These are phyloP conservation scores for Falco peregrinus DNA, from an alignment of 2,797 vertebrate species.

Conservation along the genomic window DNA sequence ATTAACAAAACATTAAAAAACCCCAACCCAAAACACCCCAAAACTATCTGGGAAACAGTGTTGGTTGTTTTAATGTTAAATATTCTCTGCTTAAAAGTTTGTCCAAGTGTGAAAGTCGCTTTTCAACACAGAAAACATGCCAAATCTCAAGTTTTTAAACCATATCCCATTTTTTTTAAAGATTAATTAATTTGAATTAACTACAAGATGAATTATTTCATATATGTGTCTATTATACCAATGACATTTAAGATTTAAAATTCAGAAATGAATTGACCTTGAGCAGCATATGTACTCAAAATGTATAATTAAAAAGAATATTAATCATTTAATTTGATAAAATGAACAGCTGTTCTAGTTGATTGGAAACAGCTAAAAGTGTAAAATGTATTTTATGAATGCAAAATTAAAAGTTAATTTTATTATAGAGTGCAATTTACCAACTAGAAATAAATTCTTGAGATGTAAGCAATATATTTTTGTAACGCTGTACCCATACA, in stretches of 20 bases:
- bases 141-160: constrained; percentile 5
- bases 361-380: constrained; percentile 66
- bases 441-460: constrained; percentile 55
- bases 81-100: not conserved
- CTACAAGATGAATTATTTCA: not conserved
- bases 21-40: rapidly evolving
- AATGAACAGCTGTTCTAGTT: constrained; percentile 57
- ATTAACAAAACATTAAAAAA: not conserved
- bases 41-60: not conserved
- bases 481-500: constrained; percentile 25
- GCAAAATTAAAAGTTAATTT: constrained; percentile 61
- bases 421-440: constrained; percentile 52
- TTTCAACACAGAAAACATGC: not conserved
- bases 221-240: constrained; percentile 5
- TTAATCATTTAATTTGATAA: constrained; percentile 62
- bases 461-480: constrained; percentile 62
- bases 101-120: not conserved
- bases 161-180: not conserved
- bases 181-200: constrained; percentile 10
- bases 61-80: not conserved
- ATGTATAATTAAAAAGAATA: constrained; percentile 42
- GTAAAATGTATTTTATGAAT: constrained; percentile 57
- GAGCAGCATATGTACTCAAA: constrained; percentile 50
- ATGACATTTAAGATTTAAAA: constrained; percentile 15
- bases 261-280: constrained; percentile 55